Evolutionary conservation across 1,140 invertebrate genomes (phyloP), one percentile per base, ranked within the genome.

Genomic region (Cyphomyrmex costatus): DNA sequence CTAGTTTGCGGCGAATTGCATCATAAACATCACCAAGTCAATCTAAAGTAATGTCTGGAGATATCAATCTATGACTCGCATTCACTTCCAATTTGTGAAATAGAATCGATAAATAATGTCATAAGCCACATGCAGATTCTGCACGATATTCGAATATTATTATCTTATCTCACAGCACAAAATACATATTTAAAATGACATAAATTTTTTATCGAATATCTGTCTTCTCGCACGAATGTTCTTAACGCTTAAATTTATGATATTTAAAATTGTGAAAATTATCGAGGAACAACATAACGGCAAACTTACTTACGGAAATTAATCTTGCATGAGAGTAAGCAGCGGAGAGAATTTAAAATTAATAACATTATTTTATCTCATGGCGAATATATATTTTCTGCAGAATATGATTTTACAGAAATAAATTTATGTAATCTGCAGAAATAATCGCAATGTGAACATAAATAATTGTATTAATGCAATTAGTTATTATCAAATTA

Each of bases 361-460:
- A 56, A 56, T 56, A 70, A 80, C 3, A 36, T 80, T 68, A 80
- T 53, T n/a, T 80, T 70, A n/a, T 68, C n/a, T n/a, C n/a, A n/a
- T n/a, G n/a, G 42, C 42, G 14, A 65, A 16, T 27, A 27, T 2
- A 8, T 42, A 60, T 76, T 76, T 58, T 76, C 3, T 24, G 60
- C 7, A 36, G 3, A 2, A 56, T 58, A 74, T n/a, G n/a, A n/a
- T 12, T 21, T 3, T 46, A 16, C 14, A 10, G 36, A 76, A 76
- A 16, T 24, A 76, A 60, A 76, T 76, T 24, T 76, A 60, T 76
- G 7, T 19, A 24, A 60, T 51, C 51, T 42, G 16, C 3, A 56
- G 6, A 60, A 60, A 33, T 66, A 68, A 68, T 49, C 36, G 36
- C n/a, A 68, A 16, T 46, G 14, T 27, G 24, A 51, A 65, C 27